A percentile compares a stretch with the other conserved stretches of the same genome.
Conservation (phyloP, 2,113 vertebrate species). For the Percopsis transmontana region DNA sequence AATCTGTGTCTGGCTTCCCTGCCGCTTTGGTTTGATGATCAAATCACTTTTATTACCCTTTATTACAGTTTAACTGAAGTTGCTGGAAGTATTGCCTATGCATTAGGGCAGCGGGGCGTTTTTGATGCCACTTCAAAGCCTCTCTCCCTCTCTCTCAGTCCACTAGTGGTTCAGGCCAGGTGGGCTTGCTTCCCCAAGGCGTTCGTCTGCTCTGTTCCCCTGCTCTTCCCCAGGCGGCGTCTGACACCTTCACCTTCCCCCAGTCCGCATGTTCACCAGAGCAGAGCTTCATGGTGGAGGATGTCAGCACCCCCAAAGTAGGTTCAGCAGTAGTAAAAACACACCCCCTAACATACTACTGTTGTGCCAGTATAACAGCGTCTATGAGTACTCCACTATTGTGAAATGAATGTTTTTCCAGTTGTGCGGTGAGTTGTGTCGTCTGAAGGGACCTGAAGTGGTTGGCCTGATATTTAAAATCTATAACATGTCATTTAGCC, state of each 20-base stretch:
- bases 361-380: too few relatives aligned
- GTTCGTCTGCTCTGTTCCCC: constrained; percentile 84
- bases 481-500: too few relatives aligned
- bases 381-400: too few relatives aligned
- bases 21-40: neutral
- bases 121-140: constrained; percentile 13
- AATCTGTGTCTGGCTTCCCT: neutral
- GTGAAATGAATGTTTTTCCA: neutral
- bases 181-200: constrained; percentile 81
- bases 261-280: constrained; percentile 80
- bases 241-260: constrained; percentile 87
- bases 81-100: neutral
- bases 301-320: constrained; percentile 94
- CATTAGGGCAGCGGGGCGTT: neutral
- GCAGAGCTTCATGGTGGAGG: constrained; percentile 89
- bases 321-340: constrained; percentile 1
- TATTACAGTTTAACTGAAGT: neutral
- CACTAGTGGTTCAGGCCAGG: constrained; percentile 80
- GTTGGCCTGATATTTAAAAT: too few relatives aligned
- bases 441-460: neutral
- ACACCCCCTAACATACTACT: too few relatives aligned
- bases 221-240: constrained; percentile 80
- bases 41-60: too few relatives aligned
- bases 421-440: too few relatives aligned
- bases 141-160: constrained; percentile 69